Base-by-base conservation (phyloP, 2,888 invertebrate genomes). In the Nomada flava region DNA sequence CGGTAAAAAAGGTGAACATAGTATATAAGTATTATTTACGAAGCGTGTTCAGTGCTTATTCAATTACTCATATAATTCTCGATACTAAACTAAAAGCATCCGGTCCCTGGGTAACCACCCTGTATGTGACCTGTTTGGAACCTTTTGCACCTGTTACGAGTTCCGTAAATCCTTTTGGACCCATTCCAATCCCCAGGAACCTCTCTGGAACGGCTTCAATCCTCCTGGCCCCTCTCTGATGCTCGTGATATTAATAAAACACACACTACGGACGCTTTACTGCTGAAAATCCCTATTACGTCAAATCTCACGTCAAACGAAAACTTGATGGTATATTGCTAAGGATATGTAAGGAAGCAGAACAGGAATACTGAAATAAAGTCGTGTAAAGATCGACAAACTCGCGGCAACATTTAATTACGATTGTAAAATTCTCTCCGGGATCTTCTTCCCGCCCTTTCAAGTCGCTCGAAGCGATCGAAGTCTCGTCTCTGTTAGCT, bases 201-300 rank as follows among this genome's bases (percentile, higher is more conserved):
- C 69, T 44, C 47, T 44, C 62, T 18, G 26, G 50, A 57, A 47
- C 62, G 18, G 55, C 75, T 78, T 50, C 68, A 75, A 75, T 78
- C 52, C 69, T 13, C 42, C 50, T 50, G 50, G 64, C 44, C 64
- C 18, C 42, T 57, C 57, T 52, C 63, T 20, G 64, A 52, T 76
- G 69, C 77, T 52, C 52, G 72, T 13, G 50, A 79, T 59, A 70
- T 76, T 79, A 79, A 76, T 76, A 76, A 79, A 76, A 76, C 59
- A 79, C 44, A 62, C 36, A 42, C 55, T n/a, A 59, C 59, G 59
- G 23, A 29, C 53, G 53, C 59, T 76, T 53, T 36, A 29, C 52
- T 4, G 53, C 10, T 29, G 47, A 13, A n/a, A 65, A 70, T 70
- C 59, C 59, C 29, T 9, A 29, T 36, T 7, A 36, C 36, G 36